Percentiles rank a stretch among this genome's conserved stretches.
Conservation (phyloP, 1,140 invertebrate genomes). For the Aricia agestis region DNA sequence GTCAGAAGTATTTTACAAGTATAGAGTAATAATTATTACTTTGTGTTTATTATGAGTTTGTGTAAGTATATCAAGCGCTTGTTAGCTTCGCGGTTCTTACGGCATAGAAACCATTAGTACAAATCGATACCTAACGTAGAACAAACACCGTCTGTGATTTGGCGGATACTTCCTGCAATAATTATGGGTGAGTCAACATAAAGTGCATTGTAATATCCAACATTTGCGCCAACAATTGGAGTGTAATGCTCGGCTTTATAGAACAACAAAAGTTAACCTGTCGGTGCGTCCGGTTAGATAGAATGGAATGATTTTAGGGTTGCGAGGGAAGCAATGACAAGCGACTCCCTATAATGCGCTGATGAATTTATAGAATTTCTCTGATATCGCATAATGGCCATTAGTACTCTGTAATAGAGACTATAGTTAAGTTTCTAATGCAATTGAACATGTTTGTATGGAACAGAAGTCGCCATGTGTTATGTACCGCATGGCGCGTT, state of each 20-base stretch:
- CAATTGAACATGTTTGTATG: constrained; percentile 18
- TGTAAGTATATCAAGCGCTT: too few relatives aligned
- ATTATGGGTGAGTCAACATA: constrained; percentile 54
- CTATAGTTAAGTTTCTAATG: constrained; percentile 16
- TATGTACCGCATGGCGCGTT: constrained; percentile 52
- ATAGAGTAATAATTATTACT: too few relatives aligned
- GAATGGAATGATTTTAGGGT: constrained; percentile 70
- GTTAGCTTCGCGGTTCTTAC: too few relatives aligned
- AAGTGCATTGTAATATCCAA: constrained; percentile 68
- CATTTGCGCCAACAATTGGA: constrained; percentile 72
- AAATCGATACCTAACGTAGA: not conserved
- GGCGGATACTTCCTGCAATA: constrained; percentile 44
- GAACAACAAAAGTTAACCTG: constrained; percentile 74
- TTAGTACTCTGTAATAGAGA: constrained; percentile 20
- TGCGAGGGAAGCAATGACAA: constrained; percentile 69
- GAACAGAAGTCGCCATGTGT: constrained; percentile 58
- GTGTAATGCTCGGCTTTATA: constrained; percentile 67
- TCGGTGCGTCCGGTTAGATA: constrained; percentile 55
- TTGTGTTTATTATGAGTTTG: too few relatives aligned
- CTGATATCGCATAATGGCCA: constrained; percentile 26
- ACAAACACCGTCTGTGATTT: not conserved
- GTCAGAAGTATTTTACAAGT: too few relatives aligned
- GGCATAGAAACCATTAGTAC: not conserved
- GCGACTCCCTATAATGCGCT: constrained; percentile 55
- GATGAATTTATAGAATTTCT: constrained; percentile 23